phyloP scores from a whole-genome alignment of 2,888 invertebrate genomes.

The Myathropa florea region DNA sequence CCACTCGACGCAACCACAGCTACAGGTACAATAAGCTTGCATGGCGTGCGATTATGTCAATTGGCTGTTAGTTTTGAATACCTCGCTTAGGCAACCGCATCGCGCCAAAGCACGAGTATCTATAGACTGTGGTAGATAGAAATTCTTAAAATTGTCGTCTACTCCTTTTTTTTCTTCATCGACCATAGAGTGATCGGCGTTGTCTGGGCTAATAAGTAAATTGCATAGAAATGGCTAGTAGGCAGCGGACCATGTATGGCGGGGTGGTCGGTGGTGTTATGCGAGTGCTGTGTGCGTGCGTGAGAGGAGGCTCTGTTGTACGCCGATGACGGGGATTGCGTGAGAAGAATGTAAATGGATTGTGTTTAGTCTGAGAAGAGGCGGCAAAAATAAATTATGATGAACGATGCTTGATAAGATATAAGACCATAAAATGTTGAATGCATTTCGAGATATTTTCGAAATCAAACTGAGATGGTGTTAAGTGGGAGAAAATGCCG shows the following conservation, averaged over 20 bases:
- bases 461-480: neutral
- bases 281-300: slow-evolving; percentile 24
- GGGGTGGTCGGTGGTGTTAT: slow-evolving; percentile 19
- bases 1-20: slow-evolving; percentile 11
- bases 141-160: slow-evolving; percentile 21
- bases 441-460: neutral
- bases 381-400: slow-evolving; percentile 25
- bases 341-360: slow-evolving; percentile 49
- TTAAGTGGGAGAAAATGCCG: neutral
- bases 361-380: slow-evolving; percentile 27
- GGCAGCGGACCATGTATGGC: slow-evolving; percentile 44
- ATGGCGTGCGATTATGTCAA: slow-evolving; percentile 49
- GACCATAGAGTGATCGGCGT: neutral
- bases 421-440: neutral
- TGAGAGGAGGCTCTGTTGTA: slow-evolving; percentile 7
- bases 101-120: neutral
- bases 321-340: slow-evolving; percentile 39
- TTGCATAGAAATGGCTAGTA: slow-evolving; percentile 38
- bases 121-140: neutral
- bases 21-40: slow-evolving; percentile 2
- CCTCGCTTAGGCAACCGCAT: neutral
- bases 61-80: slow-evolving; percentile 48
- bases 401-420: slow-evolving; percentile 43
- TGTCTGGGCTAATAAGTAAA: slow-evolving; percentile 46
- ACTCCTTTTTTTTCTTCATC: neutral